Base-by-base conservation (phyloP, 2,888 invertebrate genomes). In the Vandiemenella viatica region DNA sequence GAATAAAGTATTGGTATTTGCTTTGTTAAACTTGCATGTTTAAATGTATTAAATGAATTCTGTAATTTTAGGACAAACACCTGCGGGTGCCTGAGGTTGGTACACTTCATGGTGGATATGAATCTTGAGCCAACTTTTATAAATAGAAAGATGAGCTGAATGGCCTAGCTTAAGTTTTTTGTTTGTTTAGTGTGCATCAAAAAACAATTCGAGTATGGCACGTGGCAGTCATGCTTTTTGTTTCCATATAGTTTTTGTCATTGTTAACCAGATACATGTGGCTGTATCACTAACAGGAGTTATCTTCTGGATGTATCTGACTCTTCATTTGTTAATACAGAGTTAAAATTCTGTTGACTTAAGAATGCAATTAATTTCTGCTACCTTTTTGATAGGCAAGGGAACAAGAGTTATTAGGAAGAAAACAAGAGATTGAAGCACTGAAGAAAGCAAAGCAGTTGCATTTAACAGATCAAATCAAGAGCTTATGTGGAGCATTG, bases 391-490 rank as follows among this genome's bases (percentile, higher is more conserved):
- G 54, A 26, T 62, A 79, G 79, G 77, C 75, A 18, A 71, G 75
- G 53, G 74, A 75, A 61, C 75, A 76, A 61, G 77, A 78, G 62
- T 63, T 78, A 32, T 57, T 62, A 49, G 62, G 59, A 49, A 70
- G 67, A 61, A 68, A 67, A 62, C 67, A 67, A 49, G 73, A 71
- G 45, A 63, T 74, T 58, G 71, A 71, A 56, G 62, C 60, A 50
- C 59, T 70, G 52, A 65, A 67, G 55, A 64, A 58, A 59, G 62
- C 60, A 55, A 63, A 61, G 18, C 61, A 60, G 51, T 18, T 46
- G 13, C 41, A 26, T 21, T 41, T 21, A 17, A 23, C 43, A 16
- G 47, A 48, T 10, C 53, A 46, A 37, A 18, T 43, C 20, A 50
- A 43, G 37, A 46, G 37, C 15, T 43, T 53, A 40, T 37, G 23